phyloP scores from a whole-genome alignment of 2,888 invertebrate genomes.

The Abrostola triplasia region DNA sequence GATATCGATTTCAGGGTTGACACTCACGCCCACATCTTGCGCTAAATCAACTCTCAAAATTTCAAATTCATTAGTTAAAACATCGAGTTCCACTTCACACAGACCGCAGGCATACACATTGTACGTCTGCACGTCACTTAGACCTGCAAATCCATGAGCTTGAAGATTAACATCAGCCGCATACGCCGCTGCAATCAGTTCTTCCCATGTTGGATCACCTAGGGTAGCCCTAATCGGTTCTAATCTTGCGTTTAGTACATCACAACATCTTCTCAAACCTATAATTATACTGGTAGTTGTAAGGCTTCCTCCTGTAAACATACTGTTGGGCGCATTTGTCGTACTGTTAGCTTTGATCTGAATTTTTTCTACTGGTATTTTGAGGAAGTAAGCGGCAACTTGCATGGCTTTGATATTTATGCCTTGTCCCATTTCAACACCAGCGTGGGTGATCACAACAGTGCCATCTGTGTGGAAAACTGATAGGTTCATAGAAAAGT shows the following conservation, averaged over 20 bases:
- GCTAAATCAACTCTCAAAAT: constrained; percentile 89
- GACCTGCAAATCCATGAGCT: constrained; percentile 57
- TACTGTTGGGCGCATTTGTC: constrained; percentile 89
- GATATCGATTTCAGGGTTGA: constrained; percentile 90
- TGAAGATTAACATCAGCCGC: constrained; percentile 68
- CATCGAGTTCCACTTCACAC: constrained; percentile 91
- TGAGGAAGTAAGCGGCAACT: constrained; percentile 89
- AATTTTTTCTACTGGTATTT: constrained; percentile 90
- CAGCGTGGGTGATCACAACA: constrained; percentile 91
- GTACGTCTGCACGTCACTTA: constrained; percentile 52
- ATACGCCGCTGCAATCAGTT: constrained; percentile 82
- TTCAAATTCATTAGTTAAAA: constrained; percentile 91
- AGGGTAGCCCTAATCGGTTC: constrained; percentile 51
- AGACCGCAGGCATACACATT: constrained; percentile 86
- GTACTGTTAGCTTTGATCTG: constrained; percentile 90
- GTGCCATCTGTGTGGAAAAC: constrained; percentile 88
- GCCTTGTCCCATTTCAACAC: constrained; percentile 94
- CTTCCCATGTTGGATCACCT: constrained; percentile 80
- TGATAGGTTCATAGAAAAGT: constrained; percentile 47
- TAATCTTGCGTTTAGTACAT: constrained; percentile 50
- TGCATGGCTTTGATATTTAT: constrained; percentile 91
- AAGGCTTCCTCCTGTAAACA: constrained; percentile 90
- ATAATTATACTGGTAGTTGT: constrained; percentile 63
- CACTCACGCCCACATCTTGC: constrained; percentile 90
- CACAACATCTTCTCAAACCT: constrained; percentile 56